These are phyloP conservation scores for Drosophila virilis DNA, from an alignment of 1,140 invertebrate genomes.

Conservation along the genomic window DNA sequence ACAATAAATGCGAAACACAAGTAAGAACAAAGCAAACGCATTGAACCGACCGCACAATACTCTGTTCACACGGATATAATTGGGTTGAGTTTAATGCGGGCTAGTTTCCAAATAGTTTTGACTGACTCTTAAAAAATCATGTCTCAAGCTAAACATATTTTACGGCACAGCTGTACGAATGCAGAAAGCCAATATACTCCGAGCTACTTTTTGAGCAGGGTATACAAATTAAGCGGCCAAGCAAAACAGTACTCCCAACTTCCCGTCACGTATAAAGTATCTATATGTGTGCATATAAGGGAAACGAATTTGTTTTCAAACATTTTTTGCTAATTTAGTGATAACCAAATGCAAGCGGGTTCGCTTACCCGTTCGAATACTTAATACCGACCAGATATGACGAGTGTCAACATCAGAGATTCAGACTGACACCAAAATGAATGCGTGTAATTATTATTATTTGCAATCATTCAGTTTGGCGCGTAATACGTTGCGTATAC, in stretches of 20 bases:
- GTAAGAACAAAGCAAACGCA: neutral
- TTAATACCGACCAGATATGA: neutral
- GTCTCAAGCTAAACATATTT: no score
- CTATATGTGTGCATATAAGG: neutral
- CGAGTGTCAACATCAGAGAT: neutral
- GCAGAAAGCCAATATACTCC: neutral
- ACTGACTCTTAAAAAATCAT: no score
- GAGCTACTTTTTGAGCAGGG: neutral
- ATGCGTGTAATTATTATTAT: neutral
- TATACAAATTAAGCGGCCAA: neutral
- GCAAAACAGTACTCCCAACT: neutral
- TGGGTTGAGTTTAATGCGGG: no score
- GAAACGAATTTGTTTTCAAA: neutral
- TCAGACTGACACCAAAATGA: neutral
- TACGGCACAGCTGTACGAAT: no score
- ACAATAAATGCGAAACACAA: neutral
- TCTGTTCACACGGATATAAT: no score
- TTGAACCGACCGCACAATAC: no score
- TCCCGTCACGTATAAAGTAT: neutral
- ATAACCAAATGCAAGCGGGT: neutral
- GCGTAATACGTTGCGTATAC: slow-evolving; percentile 43
- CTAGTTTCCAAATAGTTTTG: no score
- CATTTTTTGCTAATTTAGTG: neutral
- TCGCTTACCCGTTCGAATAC: neutral
- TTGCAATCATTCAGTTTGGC: slow-evolving; percentile 14